Percentiles rank a stretch among this genome's conserved stretches.
phyloP scores from a whole-genome alignment of 2,797 vertebrate species.

The Gymnothorax javanicus region DNA sequence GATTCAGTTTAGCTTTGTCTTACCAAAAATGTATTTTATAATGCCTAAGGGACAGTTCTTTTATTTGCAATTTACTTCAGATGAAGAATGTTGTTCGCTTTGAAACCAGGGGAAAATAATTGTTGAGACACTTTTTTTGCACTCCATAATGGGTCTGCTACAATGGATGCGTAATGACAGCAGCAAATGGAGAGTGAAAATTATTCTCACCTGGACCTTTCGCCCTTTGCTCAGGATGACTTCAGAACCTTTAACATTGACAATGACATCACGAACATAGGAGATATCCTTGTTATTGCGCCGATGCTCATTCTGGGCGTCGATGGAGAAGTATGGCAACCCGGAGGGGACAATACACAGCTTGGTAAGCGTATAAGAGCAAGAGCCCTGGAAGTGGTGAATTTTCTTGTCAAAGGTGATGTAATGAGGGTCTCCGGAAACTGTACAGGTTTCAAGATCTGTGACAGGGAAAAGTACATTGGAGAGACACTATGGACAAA shows the following conservation, averaged over 20 bases:
- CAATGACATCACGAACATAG: conserved; percentile 78
- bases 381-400: conserved; percentile 87
- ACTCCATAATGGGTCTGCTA: too few relatives aligned
- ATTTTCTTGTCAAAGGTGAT: conserved; percentile 77
- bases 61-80: too few relatives aligned
- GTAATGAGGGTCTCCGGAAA: conserved; percentile 88
- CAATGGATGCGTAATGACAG: too few relatives aligned
- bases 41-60: too few relatives aligned
- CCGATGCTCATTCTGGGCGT: conserved; percentile 83
- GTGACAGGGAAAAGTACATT: not conserved
- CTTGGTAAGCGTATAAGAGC: conserved; percentile 82
- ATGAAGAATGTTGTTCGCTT: too few relatives aligned
- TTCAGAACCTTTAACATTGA: conserved; percentile 64
- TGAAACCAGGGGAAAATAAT: too few relatives aligned
- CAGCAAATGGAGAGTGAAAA: not conserved
- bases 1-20: too few relatives aligned
- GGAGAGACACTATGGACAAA: not conserved
- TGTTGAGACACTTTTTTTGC: too few relatives aligned
- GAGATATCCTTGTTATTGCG: conserved; percentile 78
- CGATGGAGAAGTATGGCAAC: conserved; percentile 77
- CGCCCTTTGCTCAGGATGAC: conserved; percentile 78
- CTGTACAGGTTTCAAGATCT: conserved; percentile 75
- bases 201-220: conserved; percentile 74
- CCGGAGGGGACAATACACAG: conserved; percentile 67
- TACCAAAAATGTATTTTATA: too few relatives aligned